These are phyloP conservation scores for Napeogenes sylphis DNA, from an alignment of 2,888 invertebrate species.

Conservation along the genomic window DNA sequence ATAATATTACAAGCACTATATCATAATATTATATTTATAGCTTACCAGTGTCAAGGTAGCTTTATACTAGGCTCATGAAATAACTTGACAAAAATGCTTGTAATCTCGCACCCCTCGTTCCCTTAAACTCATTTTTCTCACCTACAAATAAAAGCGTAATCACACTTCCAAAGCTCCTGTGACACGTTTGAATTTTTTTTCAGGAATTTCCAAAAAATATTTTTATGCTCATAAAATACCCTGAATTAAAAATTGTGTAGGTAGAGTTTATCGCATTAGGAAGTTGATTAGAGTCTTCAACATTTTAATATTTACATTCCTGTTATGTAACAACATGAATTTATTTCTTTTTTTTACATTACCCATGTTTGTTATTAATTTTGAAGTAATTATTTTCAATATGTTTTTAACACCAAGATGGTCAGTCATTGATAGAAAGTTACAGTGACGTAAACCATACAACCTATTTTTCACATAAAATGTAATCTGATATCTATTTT, in stretches of 20 bases:
- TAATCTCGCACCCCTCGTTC: slow-evolving; percentile 26
- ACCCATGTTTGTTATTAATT: no score
- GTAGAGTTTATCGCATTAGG: slow-evolving; percentile 9
- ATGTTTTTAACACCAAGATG: no score
- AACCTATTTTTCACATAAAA: no score
- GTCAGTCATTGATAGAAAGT: no score
- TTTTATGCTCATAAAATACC: slow-evolving; percentile 5
- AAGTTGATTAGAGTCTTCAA: slow-evolving; percentile 3
- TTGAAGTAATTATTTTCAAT: no score
- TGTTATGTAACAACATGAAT: neutral
- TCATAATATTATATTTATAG: no score
- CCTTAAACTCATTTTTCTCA: slow-evolving; percentile 29
- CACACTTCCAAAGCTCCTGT: slow-evolving; percentile 27
- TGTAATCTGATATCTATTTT: no score
- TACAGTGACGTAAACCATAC: no score
- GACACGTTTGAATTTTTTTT: slow-evolving; percentile 15
- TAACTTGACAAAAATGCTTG: slow-evolving; percentile 31
- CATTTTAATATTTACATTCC: neutral
- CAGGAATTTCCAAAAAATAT: slow-evolving; percentile 7
- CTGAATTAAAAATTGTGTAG: slow-evolving; percentile 7
- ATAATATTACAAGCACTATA: no score
- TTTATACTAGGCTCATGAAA: slow-evolving; percentile 17
- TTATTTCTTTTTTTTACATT: no score
- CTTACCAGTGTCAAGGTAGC: neutral
- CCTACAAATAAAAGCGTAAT: slow-evolving; percentile 30